Conservation (phyloP, 2,888 invertebrate species). For the Horisme vitalbata region DNA sequence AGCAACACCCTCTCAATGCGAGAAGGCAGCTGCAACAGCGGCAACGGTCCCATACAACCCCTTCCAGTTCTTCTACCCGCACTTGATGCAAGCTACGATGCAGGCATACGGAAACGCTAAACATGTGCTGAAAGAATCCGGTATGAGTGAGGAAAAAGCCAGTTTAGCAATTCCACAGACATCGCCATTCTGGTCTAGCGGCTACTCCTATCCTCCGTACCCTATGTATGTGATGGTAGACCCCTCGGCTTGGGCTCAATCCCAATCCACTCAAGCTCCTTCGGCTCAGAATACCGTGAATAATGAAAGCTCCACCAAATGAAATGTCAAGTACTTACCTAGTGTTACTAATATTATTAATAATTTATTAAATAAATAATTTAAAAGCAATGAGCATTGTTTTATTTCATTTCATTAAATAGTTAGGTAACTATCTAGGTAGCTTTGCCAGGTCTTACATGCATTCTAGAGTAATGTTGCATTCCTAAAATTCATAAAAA, state of each 20-base stretch:
- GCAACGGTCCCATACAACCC: conserved; percentile 50
- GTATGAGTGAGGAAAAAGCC: conserved; percentile 50
- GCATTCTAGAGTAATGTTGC: no score
- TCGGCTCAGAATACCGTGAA: conserved; percentile 31
- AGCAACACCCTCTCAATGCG: conserved; percentile 38
- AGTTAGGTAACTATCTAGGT: no score
- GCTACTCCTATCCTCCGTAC: conserved; percentile 50
- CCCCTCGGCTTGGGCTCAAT: conserved; percentile 59
- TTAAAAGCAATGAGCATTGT: no score
- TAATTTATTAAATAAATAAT: conserved; percentile 11
- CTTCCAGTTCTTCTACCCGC: conserved; percentile 65
- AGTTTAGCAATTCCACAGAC: conserved; percentile 42
- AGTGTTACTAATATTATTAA: conserved; percentile 2
- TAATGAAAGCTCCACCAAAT: conserved; percentile 22
- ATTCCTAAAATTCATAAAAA: no score
- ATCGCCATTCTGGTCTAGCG: conserved; percentile 54
- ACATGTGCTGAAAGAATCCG: conserved; percentile 55
- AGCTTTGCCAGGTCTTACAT: no score
- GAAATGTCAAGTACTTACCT: neutral
- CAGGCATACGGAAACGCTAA: conserved; percentile 62
- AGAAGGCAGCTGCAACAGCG: conserved; percentile 37
- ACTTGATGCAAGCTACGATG: conserved; percentile 66
- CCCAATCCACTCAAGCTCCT: conserved; percentile 42
- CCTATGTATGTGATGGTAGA: conserved; percentile 71
- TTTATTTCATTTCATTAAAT: no score